Evolutionary conservation across 2,113 vertebrate species (phyloP).

Genomic region (Hyaena hyaena): DNA sequence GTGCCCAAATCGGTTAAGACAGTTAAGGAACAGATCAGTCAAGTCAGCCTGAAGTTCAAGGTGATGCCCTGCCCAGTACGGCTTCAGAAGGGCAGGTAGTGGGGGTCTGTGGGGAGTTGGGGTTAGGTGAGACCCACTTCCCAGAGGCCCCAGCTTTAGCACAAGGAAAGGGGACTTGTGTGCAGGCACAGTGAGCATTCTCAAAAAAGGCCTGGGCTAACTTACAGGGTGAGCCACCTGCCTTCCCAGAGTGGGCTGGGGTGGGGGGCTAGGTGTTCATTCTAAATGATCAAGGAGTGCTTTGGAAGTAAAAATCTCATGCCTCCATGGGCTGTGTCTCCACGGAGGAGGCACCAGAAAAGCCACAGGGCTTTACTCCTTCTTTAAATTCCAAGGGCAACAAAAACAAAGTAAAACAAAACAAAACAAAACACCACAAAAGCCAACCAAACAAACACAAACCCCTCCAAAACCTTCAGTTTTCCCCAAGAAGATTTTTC

Average conservation of each 20-base stretch:
- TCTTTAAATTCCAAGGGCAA: background rate
- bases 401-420: no score
- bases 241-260: background rate
- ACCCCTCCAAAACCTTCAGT: background rate
- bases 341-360: background rate
- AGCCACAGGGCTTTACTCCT: background rate
- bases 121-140: background rate
- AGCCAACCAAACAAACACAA: no score
- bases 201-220: background rate
- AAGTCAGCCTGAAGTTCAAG: background rate
- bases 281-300: background rate
- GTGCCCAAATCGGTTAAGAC: background rate
- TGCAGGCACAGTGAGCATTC: background rate
- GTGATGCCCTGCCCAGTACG: fast-evolving
- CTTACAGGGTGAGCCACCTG: background rate
- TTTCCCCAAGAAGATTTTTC: background rate
- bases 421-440: no score
- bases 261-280: background rate
- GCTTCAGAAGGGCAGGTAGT: background rate
- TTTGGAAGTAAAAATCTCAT: background rate
- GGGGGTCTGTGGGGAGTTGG: background rate
- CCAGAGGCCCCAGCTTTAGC: background rate
- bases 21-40: background rate
- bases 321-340: background rate
- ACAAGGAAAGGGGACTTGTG: background rate